A percentile compares a stretch with the other conserved stretches of the same genome.
phyloP scores from a whole-genome alignment of 2,113 vertebrate genomes.

The Lampris incognitus region DNA sequence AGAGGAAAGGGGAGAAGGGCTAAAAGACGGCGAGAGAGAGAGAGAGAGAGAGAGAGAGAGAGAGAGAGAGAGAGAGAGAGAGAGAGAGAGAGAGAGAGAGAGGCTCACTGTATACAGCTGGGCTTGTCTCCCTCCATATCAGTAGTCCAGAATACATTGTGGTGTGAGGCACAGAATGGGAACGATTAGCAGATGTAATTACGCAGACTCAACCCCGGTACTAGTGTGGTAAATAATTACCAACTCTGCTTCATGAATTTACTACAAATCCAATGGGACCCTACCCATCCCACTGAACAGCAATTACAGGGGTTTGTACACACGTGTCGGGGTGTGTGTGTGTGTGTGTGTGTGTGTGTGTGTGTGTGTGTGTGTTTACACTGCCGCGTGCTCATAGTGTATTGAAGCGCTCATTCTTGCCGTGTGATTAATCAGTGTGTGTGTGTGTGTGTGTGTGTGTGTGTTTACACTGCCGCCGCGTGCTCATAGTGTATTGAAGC shows the following conservation, averaged over 20 bases:
- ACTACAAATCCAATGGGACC: conserved; percentile 62
- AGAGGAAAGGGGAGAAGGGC: background rate
- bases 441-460: conserved; percentile 29
- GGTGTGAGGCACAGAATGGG: conserved; percentile 63
- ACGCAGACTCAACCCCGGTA: conserved; percentile 62
- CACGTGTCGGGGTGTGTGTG: conserved; percentile 1
- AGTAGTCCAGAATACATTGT: conserved; percentile 71
- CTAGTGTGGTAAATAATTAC: conserved; percentile 75
- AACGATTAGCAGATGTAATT: conserved; percentile 76
- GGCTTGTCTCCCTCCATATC: conserved; percentile 68
- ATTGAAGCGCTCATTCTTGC: too few species aligned
- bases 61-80: conserved; percentile 9
- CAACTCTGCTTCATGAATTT: conserved; percentile 69
- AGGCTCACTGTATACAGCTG: conserved; percentile 62
- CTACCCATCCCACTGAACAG: conserved; percentile 68
- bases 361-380: conserved; percentile 13
- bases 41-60: conserved; percentile 2
- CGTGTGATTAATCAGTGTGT: conserved; percentile 6
- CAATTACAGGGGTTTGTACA: conserved; percentile 62
- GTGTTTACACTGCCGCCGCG: conserved; percentile 34
- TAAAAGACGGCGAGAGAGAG: background rate
- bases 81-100: conserved; percentile 29
- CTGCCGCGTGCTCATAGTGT: too few species aligned
- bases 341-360: conserved; percentile 31
- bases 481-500: conserved; percentile 17